Conservation (phyloP, 2,113 vertebrate species). For the Lanius collurio region DNA sequence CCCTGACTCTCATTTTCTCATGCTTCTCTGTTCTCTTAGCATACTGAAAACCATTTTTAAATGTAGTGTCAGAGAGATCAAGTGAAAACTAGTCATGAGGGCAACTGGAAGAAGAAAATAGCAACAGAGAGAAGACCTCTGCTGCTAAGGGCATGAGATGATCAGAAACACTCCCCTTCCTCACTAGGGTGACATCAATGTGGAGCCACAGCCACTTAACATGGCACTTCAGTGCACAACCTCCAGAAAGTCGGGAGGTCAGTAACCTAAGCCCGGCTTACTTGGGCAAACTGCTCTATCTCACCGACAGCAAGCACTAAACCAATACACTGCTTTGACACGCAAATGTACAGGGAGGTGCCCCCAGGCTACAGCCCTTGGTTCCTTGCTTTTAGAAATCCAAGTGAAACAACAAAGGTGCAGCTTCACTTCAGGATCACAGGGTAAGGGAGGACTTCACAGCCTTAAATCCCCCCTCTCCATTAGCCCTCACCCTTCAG, state of each 20-base stretch:
- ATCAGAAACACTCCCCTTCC: not conserved
- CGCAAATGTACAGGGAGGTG: not conserved
- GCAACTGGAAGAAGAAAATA: not conserved
- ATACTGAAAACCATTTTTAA: not conserved
- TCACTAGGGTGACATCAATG: not conserved
- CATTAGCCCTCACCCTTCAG: not conserved
- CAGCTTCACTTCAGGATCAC: not conserved
- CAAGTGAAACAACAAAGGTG: not conserved
- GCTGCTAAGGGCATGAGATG: not conserved
- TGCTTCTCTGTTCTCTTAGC: not conserved
- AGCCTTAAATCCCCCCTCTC: not conserved
- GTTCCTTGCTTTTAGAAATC: not conserved
- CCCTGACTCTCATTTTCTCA: not conserved
- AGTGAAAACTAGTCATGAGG: not conserved
- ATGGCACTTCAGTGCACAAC: not conserved
- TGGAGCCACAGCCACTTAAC: not conserved
- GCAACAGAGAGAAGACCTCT: not conserved
- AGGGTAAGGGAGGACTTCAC: not conserved
- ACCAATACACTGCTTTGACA: not conserved
- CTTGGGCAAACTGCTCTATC: not conserved
- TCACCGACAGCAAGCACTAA: not conserved
- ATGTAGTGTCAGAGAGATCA: not conserved
- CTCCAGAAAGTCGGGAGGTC: not conserved
- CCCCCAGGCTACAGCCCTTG: not conserved
- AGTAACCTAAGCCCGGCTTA: not conserved